Evolutionary conservation across 2,888 invertebrate genomes (phyloP), one percentile per base, ranked within the genome.

Genomic region (Gasteruption jaculator): DNA sequence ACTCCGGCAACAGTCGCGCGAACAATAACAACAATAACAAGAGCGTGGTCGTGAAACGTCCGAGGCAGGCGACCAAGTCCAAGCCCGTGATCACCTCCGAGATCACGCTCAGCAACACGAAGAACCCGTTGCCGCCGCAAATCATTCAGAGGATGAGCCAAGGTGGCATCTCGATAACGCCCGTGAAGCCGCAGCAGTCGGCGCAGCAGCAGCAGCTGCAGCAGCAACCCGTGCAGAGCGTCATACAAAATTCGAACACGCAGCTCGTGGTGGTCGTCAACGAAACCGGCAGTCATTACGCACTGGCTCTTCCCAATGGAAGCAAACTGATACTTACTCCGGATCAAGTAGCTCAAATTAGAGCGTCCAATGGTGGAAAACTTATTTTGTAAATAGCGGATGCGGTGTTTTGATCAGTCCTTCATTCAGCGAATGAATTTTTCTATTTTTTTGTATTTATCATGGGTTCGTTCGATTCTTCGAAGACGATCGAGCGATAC

Each of bases 351-450:
- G 71, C 70, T 1, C 67, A 71, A 45, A 69, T 72, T 20, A 56
- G 72, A 37, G 68, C 68, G n/a, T 68, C 69, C 1, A 71, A 71
- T 43, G 68, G 66, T 12, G 72, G 72, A 1, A 69, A 66, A 44
- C 54, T 69, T 8, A 54, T 65, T 3, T 53, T 68, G 38, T 68
- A 60, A 58, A n/a, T n/a, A n/a, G n/a, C n/a, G n/a, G n/a, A n/a
- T n/a, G n/a, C n/a, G n/a, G n/a, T n/a, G n/a, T n/a, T n/a, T n/a
- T n/a, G n/a, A n/a, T n/a, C n/a, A n/a, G n/a, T n/a, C n/a, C n/a
- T n/a, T n/a, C n/a, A n/a, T n/a, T n/a, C n/a, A n/a, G n/a, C n/a
- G n/a, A n/a, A n/a, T n/a, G n/a, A n/a, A n/a, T n/a, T n/a, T n/a
- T n/a, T n/a, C n/a, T n/a, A n/a, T n/a, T n/a, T n/a, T n/a, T n/a